These are phyloP conservation scores for Dione juno DNA, from an alignment of 2,888 invertebrate genomes.

Conservation along the genomic window DNA sequence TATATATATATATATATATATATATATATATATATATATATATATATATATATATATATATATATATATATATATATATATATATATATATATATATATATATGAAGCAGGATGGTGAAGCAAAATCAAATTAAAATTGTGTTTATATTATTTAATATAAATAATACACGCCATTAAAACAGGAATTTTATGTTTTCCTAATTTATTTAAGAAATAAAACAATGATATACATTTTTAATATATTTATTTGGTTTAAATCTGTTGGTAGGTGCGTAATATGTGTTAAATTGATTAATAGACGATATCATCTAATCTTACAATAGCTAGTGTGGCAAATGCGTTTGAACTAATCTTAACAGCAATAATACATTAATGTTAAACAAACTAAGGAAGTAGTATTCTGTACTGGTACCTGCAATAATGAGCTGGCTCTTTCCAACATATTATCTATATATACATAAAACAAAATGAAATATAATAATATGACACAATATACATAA, in stretches of 20 bases:
- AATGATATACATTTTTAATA: slow-evolving; percentile 39
- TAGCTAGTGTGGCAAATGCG: neutral
- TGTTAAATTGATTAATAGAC: slow-evolving; percentile 12
- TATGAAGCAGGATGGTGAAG: too few species aligned
- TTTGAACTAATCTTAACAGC: neutral
- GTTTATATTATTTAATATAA: too few species aligned
- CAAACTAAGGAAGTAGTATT: slow-evolving; percentile 10
- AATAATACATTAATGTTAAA: slow-evolving; percentile 9
- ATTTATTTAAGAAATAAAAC: too few species aligned
- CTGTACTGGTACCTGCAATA: neutral
- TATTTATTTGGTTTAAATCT: slow-evolving; percentile 65
- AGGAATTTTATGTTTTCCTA: too few species aligned
- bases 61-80: too few species aligned
- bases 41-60: too few species aligned
- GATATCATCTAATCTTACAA: slow-evolving; percentile 5
- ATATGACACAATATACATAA: slow-evolving; percentile 40
- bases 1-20: too few species aligned
- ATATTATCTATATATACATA: slow-evolving; percentile 28
- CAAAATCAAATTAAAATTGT: too few species aligned
- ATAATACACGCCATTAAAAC: too few species aligned
- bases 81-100: too few species aligned
- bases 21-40: too few species aligned
- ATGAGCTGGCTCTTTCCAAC: neutral
- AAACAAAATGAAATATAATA: slow-evolving; percentile 26
- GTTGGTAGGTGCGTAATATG: slow-evolving; percentile 61